Conservation (phyloP, 2,797 vertebrate genomes). For the Helicolenus hilgendorfi region DNA sequence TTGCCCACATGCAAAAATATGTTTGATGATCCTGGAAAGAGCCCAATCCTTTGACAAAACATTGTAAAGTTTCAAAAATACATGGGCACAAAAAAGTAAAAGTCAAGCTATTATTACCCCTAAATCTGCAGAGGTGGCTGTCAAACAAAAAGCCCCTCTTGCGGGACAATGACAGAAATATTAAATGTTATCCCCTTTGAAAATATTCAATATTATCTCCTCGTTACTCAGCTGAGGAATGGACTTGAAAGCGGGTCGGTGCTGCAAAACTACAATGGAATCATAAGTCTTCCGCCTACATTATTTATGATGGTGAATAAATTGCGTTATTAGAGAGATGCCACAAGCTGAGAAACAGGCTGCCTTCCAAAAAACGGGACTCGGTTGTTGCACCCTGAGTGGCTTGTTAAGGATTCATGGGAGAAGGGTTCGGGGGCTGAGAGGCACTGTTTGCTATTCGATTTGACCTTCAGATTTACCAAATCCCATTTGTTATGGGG, state of each 20-base stretch:
- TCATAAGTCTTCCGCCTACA: conserved; percentile 68
- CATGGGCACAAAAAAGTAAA: neutral
- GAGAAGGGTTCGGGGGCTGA: conserved; percentile 45
- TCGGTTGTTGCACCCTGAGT: conserved; percentile 41
- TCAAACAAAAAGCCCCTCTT: conserved; percentile 4
- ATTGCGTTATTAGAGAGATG: conserved; percentile 72
- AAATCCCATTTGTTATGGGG: conserved; percentile 79
- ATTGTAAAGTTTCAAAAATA: conserved; percentile 6
- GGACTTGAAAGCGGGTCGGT: conserved; percentile 6
- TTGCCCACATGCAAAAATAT: conserved; percentile 1
- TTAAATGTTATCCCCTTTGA: conserved; percentile 5
- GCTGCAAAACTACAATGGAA: conserved; percentile 48
- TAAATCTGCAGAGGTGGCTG: conserved; percentile 11
- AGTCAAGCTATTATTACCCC: neutral
- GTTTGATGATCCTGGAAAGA: conserved; percentile 10
- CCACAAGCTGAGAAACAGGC: conserved; percentile 60
- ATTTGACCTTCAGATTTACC: conserved; percentile 83
- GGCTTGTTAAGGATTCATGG: conserved; percentile 76
- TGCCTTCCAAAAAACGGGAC: conserved; percentile 43
- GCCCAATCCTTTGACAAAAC: neutral
- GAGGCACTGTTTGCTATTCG: conserved; percentile 70
- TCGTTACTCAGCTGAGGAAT: conserved; percentile 41
- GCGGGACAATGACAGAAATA: conserved; percentile 17
- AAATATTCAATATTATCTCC: conserved; percentile 42
- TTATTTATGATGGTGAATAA: conserved; percentile 77